Conservation (phyloP, 2,113 vertebrate species). For the Melospiza melodia region DNA sequence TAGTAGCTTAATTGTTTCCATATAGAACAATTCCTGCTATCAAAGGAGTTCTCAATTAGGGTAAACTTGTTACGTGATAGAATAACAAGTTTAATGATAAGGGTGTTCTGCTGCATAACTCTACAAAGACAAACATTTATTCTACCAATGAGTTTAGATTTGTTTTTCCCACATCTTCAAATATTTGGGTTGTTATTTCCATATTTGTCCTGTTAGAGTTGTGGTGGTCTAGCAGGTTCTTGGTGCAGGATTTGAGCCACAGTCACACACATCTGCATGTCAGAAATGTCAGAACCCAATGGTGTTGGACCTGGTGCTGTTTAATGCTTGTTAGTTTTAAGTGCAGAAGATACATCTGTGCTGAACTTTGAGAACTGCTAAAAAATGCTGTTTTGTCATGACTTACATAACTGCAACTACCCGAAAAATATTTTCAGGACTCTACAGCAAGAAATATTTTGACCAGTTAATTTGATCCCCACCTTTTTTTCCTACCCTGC, state of each 20-base stretch:
- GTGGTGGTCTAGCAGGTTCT: background rate
- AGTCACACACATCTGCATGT: background rate
- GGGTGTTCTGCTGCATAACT: slow-evolving; percentile 1
- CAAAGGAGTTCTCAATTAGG: slow-evolving; percentile 38
- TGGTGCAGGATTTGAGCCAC: background rate
- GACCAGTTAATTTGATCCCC: background rate
- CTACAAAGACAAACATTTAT: slow-evolving; percentile 15
- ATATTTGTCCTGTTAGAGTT: background rate
- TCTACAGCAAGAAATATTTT: background rate
- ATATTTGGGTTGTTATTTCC: background rate
- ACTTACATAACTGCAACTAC: background rate
- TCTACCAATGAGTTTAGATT: background rate
- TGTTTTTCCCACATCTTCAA: background rate
- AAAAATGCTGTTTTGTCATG: background rate
- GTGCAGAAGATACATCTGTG: background rate
- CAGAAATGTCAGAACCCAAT: background rate
- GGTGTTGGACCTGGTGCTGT: background rate
- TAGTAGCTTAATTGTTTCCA: slow-evolving; percentile 49
- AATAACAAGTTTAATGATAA: slow-evolving; percentile 46
- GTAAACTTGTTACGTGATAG: slow-evolving; percentile 14
- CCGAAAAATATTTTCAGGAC: background rate
- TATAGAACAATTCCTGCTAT: slow-evolving; percentile 11
- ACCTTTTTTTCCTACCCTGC: no score
- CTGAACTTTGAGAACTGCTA: background rate
- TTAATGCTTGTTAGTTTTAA: background rate